Evolutionary conservation across 23 tunicate species (phyloP).

Genomic region (Ascidia mentula): DNA sequence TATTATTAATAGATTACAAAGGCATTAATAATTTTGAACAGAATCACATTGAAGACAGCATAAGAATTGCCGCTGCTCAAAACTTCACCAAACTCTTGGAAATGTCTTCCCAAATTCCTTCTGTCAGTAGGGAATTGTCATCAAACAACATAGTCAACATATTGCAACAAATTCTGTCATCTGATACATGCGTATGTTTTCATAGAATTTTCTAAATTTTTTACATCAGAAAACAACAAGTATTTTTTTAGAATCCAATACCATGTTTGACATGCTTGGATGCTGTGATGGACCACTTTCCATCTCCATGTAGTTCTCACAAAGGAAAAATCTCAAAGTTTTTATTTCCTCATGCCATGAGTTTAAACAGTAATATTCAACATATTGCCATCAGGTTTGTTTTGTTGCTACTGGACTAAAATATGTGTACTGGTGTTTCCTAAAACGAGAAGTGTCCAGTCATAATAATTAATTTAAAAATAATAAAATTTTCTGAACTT

Average conservation of each 20-base stretch:
- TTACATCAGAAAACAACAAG: neutral
- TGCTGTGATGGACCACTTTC: slow-evolving; percentile 48
- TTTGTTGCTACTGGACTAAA: neutral
- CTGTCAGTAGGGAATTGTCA: slow-evolving; percentile 36
- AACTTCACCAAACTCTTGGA: slow-evolving; percentile 20
- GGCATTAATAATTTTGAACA: neutral
- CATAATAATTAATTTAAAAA: too few species aligned
- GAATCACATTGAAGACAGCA: slow-evolving; percentile 20
- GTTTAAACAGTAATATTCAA: slow-evolving; percentile 10
- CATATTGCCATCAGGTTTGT: slow-evolving; percentile 30
- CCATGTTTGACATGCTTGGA: slow-evolving; percentile 25
- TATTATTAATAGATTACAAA: too few species aligned
- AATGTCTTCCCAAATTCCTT: slow-evolving; percentile 41
- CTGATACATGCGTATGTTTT: neutral
- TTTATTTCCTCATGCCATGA: slow-evolving; percentile 13
- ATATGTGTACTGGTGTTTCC: neutral
- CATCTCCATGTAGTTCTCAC: slow-evolving; percentile 53
- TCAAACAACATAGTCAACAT: slow-evolving; percentile 3
- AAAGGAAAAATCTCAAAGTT: slow-evolving; percentile 53
- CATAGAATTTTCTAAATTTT: neutral
- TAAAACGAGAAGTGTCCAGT: neutral
- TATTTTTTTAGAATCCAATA: slow-evolving; percentile 10
- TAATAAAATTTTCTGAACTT: too few species aligned
- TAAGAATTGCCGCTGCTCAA: slow-evolving; percentile 33
- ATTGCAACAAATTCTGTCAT: neutral